phyloP scores from a whole-genome alignment of 1,140 invertebrate species.

The Atopsyche davidsoni region DNA sequence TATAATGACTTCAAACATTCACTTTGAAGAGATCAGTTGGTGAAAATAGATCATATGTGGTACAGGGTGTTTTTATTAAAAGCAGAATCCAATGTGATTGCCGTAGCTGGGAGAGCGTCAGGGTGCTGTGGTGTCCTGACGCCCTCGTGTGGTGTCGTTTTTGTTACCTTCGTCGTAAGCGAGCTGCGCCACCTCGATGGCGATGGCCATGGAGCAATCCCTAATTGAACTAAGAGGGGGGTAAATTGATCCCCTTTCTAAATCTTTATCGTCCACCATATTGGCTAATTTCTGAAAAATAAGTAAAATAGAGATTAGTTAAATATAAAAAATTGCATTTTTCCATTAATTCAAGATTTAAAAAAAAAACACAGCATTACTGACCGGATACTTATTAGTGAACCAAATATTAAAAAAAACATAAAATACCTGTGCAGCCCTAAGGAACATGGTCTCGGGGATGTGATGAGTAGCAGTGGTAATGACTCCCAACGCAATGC shows the following conservation, averaged over 20 bases:
- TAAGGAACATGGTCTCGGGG: conserved; percentile 82
- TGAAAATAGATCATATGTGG: no score
- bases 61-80: no score
- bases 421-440: conserved; percentile 72
- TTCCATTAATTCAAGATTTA: not conserved
- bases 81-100: no score
- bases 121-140: no score
- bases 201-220: conserved; percentile 84
- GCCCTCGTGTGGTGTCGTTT: no score
- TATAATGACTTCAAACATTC: no score
- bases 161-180: conserved; percentile 77
- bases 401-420: conserved; percentile 30
- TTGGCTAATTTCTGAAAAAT: conserved; percentile 65
- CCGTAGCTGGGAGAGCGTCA: no score
- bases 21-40: no score
- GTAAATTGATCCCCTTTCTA: conserved; percentile 86
- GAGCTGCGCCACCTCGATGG: conserved; percentile 75
- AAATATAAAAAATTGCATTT: not conserved
- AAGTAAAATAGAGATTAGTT: not conserved
- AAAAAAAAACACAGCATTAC: not conserved
- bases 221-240: conserved; percentile 86
- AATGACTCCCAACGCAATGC: conserved; percentile 86
- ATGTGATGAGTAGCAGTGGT: conserved; percentile 82
- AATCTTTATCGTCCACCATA: conserved; percentile 75
- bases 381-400: not conserved